These are phyloP conservation scores for Megalops atlanticus DNA, from an alignment of 2,113 vertebrate species.

Conservation along the genomic window DNA sequence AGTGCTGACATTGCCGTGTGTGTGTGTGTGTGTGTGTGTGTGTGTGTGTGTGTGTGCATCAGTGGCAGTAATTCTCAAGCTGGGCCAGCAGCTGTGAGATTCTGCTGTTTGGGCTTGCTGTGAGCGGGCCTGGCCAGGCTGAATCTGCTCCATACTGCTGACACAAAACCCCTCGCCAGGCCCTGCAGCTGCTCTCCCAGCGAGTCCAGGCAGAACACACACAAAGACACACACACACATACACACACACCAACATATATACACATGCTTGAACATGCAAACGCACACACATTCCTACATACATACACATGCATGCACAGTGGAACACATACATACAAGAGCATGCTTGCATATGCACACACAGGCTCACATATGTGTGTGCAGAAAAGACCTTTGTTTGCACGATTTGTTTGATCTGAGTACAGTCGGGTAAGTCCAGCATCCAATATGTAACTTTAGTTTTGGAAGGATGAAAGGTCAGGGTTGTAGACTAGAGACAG, in stretches of 20 bases:
- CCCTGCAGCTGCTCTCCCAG: slow-evolving; percentile 52
- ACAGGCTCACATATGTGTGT: background rate
- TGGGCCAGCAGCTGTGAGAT: background rate
- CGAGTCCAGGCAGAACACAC: slow-evolving; percentile 8
- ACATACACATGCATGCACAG: background rate
- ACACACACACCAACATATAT: background rate
- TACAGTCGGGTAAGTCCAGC: background rate
- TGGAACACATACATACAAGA: background rate
- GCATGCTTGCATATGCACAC: background rate
- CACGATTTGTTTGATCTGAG: background rate
- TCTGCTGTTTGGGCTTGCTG: background rate
- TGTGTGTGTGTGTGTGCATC: background rate
- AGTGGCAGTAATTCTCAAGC: background rate
- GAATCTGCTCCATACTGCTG: slow-evolving; percentile 35
- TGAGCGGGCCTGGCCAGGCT: slow-evolving; percentile 18
- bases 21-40: background rate
- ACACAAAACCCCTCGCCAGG: slow-evolving; percentile 43
- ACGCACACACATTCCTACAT: background rate
- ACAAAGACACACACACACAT: background rate
- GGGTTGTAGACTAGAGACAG: background rate
- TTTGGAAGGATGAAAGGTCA: background rate
- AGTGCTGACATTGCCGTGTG: background rate
- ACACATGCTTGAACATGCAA: background rate
- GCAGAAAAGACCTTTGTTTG: background rate
- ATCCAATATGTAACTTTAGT: background rate